Base-by-base conservation (phyloP, 2,888 invertebrate species). In the Xestobium rufovillosum region DNA sequence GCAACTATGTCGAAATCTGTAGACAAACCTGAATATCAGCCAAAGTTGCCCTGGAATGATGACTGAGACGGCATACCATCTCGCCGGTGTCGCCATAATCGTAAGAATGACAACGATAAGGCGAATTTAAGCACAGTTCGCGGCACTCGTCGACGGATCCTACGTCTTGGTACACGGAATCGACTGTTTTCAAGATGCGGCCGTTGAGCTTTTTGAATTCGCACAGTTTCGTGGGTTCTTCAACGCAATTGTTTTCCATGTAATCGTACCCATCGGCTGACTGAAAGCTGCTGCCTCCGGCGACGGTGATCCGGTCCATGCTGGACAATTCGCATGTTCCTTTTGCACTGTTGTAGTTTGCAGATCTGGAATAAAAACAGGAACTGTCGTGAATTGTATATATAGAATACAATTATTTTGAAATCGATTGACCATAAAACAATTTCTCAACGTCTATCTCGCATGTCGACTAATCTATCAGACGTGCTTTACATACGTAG, bases 21-120 rank as follows among this genome's bases (percentile, higher is more conserved):
- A 16, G 16, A 16, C 34, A 25, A 26, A 83, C 88, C 74, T 86
- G 84, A 51, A 90, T 87, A 59, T 89, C 88, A 32, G 85, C 80
- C 43, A 92, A 75, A 11, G 91, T 90, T 25, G 90, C 84, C 49
- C 87, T 77, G 34, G 89, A 85, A 63, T 92, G 89, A 70, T 92
- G 92, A 49, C 89, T 89, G 15, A 92, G 76, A 55, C 92, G 78
- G 70, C 92, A 94, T 31, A 92, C 90, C 73, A 86, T 83, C 57
- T 91, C 91, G 36, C 90, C 90, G 48, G 89, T 90, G 61, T 91
- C 92, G 33, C 90, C 90, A 63, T 86, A 90, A 64, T 92, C 92
- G 65, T 90, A 92, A 6, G 91, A 90, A 65, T 91, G 91, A 65
- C 92, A 92, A 60, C 84, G 75, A 77, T 84, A 90, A 26, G 88